phyloP scores from a whole-genome alignment of 2,113 vertebrate species.

The Acinonyx jubatus region DNA sequence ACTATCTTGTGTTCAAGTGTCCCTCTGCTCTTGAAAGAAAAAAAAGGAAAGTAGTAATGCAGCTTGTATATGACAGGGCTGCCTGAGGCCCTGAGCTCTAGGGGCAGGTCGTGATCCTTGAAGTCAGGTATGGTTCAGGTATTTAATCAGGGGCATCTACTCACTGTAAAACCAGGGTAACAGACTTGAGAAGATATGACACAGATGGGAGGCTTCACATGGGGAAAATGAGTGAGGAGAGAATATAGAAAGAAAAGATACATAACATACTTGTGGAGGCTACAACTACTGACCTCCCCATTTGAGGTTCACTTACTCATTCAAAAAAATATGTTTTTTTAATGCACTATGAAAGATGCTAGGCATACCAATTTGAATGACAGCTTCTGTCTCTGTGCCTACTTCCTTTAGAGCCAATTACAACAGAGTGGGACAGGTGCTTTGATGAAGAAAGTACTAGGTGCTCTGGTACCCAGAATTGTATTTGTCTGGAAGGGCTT shows the following conservation, averaged over 20 bases:
- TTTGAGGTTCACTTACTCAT: neutral
- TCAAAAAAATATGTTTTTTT: neutral
- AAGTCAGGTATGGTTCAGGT: neutral
- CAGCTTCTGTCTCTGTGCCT: neutral
- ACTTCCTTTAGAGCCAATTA: neutral
- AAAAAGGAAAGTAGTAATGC: neutral
- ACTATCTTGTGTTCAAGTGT: neutral
- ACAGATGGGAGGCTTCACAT: neutral
- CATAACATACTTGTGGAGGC: neutral
- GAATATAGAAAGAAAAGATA: neutral
- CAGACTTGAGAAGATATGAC: neutral
- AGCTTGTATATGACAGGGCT: neutral
- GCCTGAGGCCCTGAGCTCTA: neutral
- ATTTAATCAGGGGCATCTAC: neutral
- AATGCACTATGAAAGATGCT: neutral
- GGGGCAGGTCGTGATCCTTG: neutral
- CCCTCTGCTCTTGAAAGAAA: neutral
- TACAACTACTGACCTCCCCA: neutral
- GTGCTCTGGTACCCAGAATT: neutral
- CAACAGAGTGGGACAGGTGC: neutral
- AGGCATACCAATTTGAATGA: neutral
- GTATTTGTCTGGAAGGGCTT: neutral
- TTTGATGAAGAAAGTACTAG: conserved; percentile 6
- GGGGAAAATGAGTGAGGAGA: neutral
- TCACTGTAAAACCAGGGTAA: neutral